Conservation (phyloP, 2,797 vertebrate species). For the Synanceia verrucosa region DNA sequence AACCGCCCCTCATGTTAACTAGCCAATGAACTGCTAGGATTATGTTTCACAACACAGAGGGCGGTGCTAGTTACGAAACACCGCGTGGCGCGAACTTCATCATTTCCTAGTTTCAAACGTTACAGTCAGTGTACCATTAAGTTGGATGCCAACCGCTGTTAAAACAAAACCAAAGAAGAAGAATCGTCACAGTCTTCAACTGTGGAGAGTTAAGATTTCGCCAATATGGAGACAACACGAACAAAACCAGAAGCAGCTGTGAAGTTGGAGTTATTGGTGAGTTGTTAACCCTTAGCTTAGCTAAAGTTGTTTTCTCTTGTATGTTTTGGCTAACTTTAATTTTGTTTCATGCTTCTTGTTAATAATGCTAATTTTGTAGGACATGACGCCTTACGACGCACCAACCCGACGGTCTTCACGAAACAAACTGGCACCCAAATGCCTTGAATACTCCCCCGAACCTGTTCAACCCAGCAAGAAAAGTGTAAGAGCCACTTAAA, state of each 20-base stretch:
- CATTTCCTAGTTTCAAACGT: accelerated
- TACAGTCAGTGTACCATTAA: accelerated
- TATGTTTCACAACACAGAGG: conserved; percentile 43
- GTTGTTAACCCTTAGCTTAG: neutral
- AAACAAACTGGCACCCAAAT: conserved; percentile 17
- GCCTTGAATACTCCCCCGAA: conserved; percentile 31
- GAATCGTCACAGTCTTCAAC: too few relatives aligned
- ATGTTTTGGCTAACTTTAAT: too few relatives aligned
- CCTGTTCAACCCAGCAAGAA: neutral
- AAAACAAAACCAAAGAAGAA: too few relatives aligned
- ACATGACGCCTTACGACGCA: conserved; percentile 15
- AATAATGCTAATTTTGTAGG: conserved; percentile 27
- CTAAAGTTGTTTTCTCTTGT: too few relatives aligned
- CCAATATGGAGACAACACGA: conserved; percentile 34
- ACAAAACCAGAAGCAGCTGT: conserved; percentile 1
- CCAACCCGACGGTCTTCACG: conserved; percentile 30
- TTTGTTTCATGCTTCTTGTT: too few relatives aligned
- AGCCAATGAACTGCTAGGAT: conserved; percentile 47
- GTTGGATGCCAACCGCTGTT: too few relatives aligned
- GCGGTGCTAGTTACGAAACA: conserved; percentile 57
- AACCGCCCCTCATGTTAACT: accelerated
- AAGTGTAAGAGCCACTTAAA: conserved; percentile 9
- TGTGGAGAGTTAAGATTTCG: too few relatives aligned
- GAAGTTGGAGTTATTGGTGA: conserved; percentile 14
- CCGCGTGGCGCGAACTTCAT: conserved; percentile 49